These are phyloP conservation scores for Brachynemurus nebulosus DNA, from an alignment of 2,888 invertebrate genomes.

Conservation along the genomic window DNA sequence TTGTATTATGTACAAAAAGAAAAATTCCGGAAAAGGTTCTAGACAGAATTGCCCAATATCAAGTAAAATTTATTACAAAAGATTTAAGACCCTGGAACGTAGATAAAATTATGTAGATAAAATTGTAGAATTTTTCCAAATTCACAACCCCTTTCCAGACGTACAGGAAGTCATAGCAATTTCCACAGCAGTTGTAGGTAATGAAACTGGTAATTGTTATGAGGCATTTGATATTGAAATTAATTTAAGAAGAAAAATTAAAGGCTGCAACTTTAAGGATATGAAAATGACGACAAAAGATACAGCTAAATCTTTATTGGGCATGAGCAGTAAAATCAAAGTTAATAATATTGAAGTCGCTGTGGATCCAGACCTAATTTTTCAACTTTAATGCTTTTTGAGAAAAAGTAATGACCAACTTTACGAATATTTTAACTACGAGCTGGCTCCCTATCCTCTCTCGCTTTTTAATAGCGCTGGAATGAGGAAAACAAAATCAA, in stretches of 20 bases:
- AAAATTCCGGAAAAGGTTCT: too few species aligned
- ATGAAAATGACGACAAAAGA: conserved; percentile 11
- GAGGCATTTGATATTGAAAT: conserved; percentile 5
- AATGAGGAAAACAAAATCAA: conserved; percentile 9
- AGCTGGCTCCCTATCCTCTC: conserved; percentile 4
- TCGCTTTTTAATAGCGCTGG: neutral
- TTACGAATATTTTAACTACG: neutral
- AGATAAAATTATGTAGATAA: too few species aligned
- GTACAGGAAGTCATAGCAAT: conserved; percentile 9
- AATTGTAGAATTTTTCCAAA: conserved; percentile 7
- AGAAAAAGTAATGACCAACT: conserved; percentile 6
- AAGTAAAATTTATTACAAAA: too few species aligned
- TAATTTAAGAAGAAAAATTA: too few species aligned
- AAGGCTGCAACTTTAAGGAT: conserved; percentile 2
- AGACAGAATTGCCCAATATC: too few species aligned
- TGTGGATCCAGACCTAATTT: conserved; percentile 11
- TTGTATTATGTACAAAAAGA: too few species aligned
- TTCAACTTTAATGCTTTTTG: conserved; percentile 10
- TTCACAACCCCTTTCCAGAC: conserved; percentile 8
- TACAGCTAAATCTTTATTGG: conserved; percentile 11
- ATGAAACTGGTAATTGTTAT: conserved; percentile 8
- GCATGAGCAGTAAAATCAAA: conserved; percentile 12
- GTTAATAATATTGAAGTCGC: conserved; percentile 10
- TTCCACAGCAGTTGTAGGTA: too few species aligned
- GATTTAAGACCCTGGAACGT: too few species aligned